phyloP scores from a whole-genome alignment of 2,797 vertebrate genomes.

The Dipus sagitta region DNA sequence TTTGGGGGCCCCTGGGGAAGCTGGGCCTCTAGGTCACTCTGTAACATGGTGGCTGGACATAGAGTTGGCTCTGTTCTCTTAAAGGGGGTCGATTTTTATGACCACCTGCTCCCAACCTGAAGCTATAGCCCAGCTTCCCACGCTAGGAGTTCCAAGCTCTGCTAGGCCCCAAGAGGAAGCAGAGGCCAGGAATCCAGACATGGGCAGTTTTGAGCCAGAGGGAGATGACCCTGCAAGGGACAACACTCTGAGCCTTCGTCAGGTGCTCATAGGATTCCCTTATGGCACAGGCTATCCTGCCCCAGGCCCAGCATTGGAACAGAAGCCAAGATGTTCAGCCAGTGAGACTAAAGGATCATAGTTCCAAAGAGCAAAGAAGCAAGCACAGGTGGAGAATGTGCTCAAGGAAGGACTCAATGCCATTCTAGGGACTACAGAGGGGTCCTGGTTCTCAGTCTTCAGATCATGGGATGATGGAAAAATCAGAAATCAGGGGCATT shows the following conservation, averaged over 20 bases:
- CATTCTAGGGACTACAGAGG: too few species aligned
- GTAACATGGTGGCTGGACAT: too few species aligned
- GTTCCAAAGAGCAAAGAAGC: neutral
- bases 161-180: neutral
- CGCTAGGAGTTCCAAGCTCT: neutral
- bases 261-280: rapidly evolving
- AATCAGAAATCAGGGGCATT: neutral
- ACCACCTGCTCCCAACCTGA: neutral
- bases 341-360: neutral
- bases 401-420: neutral
- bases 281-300: neutral
- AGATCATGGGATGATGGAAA: neutral
- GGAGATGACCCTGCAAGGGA: neutral
- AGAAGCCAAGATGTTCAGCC: neutral
- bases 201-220: neutral
- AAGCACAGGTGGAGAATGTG: too few species aligned
- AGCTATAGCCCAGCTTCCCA: neutral
- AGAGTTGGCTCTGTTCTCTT: neutral
- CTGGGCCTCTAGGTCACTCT: neutral
- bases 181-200: neutral
- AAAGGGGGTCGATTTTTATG: too few species aligned
- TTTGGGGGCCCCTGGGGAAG: neutral
- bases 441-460: neutral
- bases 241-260: neutral
- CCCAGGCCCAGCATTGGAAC: neutral